Evolutionary conservation across 2,797 vertebrate genomes (phyloP).

Genomic region (Sebastes kiyomatsui): DNA sequence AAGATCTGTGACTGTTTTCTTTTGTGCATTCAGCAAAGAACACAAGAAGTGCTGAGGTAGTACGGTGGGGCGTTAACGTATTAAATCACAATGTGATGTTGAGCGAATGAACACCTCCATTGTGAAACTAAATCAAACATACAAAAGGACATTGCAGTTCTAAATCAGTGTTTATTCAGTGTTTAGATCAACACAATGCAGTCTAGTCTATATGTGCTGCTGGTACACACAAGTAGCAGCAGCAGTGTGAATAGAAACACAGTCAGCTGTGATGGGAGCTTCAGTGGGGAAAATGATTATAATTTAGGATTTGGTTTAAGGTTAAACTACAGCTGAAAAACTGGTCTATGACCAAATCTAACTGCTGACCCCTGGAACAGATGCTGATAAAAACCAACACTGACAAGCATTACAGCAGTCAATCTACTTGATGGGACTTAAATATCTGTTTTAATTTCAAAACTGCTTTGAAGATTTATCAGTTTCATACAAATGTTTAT

Average conservation of each 20-base stretch:
- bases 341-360: background rate
- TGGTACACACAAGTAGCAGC: background rate
- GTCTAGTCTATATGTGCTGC: background rate
- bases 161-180: conserved; percentile 8
- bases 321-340: background rate
- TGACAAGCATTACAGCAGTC: background rate
- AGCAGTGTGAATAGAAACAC: background rate
- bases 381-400: background rate
- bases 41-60: conserved; percentile 19
- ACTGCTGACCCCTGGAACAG: too few species aligned
- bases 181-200: background rate
- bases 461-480: background rate
- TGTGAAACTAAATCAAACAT: conserved; percentile 22
- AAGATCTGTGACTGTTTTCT: background rate
- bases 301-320: background rate
- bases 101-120: conserved; percentile 16
- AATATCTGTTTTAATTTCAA: background rate
- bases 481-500: background rate
- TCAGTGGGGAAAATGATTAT: background rate
- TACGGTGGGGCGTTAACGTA: background rate
- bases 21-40: conserved; percentile 9
- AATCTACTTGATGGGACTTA: background rate
- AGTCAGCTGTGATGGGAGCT: background rate
- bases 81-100: conserved; percentile 9
- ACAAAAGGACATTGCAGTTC: background rate